Conservation (phyloP, 1,140 invertebrate genomes). For the Magallana angulata region DNA sequence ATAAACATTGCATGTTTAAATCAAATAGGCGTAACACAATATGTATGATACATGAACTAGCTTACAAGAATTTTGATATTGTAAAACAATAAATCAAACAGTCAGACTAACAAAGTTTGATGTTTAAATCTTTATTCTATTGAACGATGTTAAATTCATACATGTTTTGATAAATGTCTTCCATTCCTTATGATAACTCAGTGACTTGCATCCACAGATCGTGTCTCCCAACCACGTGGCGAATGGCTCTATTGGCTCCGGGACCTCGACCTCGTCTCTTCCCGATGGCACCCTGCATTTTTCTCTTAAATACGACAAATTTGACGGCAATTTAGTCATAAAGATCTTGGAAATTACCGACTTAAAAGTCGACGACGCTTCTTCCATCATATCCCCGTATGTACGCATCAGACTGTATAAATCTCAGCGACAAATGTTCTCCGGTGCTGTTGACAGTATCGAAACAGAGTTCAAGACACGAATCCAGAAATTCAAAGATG, state of each 20-base stretch:
- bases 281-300: conserved; percentile 46
- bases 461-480: conserved; percentile 71
- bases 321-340: conserved; percentile 59
- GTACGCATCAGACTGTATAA: conserved; percentile 65
- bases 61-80: too few species aligned
- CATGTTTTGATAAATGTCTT: not conserved
- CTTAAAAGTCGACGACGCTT: conserved; percentile 53
- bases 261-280: not conserved
- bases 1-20: too few species aligned
- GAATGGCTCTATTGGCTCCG: conserved; percentile 13
- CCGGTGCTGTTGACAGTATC: conserved; percentile 61
- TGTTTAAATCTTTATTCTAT: too few species aligned
- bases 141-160: not conserved
- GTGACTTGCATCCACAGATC: not conserved
- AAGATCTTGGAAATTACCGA: conserved; percentile 63
- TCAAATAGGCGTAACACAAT: too few species aligned
- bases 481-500: conserved; percentile 83
- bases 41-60: too few species aligned
- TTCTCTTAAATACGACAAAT: conserved; percentile 61
- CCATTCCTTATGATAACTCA: too few species aligned
- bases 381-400: conserved; percentile 63
- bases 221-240: not conserved
- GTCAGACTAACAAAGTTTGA: too few species aligned
- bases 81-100: too few species aligned
- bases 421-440: conserved; percentile 63